Percentiles rank a stretch among this genome's conserved stretches.
Conservation (phyloP, 2,888 invertebrate species). For the Meta bourneti region DNA sequence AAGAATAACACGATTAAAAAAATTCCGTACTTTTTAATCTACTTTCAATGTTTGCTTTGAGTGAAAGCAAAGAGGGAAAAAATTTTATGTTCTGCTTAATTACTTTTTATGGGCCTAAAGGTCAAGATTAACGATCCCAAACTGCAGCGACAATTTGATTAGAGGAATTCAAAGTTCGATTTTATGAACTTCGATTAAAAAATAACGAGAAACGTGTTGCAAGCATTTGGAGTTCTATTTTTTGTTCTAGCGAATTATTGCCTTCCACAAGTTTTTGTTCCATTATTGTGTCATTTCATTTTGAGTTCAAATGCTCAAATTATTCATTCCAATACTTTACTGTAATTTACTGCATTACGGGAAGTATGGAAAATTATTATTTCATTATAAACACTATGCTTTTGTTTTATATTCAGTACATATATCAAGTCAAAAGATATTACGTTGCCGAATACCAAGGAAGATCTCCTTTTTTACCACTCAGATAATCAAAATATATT, state of each 20-base stretch:
- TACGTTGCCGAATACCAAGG: no score
- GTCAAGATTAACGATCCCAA: constrained; percentile 63
- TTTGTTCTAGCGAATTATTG: neutral
- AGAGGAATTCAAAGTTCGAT: constrained; percentile 37
- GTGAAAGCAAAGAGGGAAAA: neutral
- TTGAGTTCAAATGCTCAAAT: no score
- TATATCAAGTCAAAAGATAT: no score
- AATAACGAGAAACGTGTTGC: constrained; percentile 41
- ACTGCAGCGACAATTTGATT: constrained; percentile 56
- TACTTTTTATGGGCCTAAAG: constrained; percentile 59
- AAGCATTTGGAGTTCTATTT: neutral
- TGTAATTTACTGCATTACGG: no score
- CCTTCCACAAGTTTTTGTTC: neutral
- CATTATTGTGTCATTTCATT: no score
- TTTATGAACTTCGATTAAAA: constrained; percentile 49
- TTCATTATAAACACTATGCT: no score
- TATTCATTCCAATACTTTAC: no score
- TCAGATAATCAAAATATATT: no score
- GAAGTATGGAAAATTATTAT: no score
- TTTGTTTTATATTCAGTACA: no score
- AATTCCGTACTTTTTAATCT: constrained; percentile 13
- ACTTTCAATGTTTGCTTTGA: constrained; percentile 32
- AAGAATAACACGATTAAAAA: constrained; percentile 46
- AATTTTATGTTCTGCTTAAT: constrained; percentile 30
- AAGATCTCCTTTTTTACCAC: no score